Evolutionary conservation across 2,888 invertebrate species (phyloP).

Genomic region (Trissonchulus latispiculum): DNA sequence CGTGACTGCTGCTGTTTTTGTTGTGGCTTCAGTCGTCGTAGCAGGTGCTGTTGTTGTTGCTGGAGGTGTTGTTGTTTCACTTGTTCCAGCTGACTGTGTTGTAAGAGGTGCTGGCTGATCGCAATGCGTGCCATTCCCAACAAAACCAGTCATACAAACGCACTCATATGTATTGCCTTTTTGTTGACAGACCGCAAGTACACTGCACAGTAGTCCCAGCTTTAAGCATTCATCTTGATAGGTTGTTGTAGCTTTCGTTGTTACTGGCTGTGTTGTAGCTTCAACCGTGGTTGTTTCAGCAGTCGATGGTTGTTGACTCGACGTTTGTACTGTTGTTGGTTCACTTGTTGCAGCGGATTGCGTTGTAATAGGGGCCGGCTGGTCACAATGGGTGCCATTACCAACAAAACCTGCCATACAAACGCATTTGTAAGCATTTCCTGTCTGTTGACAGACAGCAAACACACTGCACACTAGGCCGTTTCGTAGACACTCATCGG

Average conservation of each 20-base stretch:
- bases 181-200: not conserved
- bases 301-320: too few species aligned
- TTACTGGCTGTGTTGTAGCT: too few species aligned
- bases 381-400: slow-evolving; percentile 1
- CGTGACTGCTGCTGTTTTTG: too few species aligned
- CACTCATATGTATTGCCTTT: not conserved
- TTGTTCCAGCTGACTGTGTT: too few species aligned
- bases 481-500: not conserved
- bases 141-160: not conserved
- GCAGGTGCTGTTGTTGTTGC: too few species aligned
- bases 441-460: not conserved
- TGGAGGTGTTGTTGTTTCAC: too few species aligned
- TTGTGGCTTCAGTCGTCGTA: too few species aligned
- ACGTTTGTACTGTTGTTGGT: too few species aligned
- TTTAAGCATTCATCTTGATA: not conserved
- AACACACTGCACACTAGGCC: not conserved
- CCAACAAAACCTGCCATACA: not conserved
- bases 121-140: not conserved
- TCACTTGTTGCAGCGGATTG: too few species aligned
- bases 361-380: not conserved
- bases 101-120: not conserved
- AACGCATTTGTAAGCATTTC: not conserved
- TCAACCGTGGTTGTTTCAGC: too few species aligned
- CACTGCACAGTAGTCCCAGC: not conserved
- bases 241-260: not conserved